These are phyloP conservation scores for Serripes groenlandicus DNA, from an alignment of 2,888 invertebrate genomes.

Conservation along the genomic window DNA sequence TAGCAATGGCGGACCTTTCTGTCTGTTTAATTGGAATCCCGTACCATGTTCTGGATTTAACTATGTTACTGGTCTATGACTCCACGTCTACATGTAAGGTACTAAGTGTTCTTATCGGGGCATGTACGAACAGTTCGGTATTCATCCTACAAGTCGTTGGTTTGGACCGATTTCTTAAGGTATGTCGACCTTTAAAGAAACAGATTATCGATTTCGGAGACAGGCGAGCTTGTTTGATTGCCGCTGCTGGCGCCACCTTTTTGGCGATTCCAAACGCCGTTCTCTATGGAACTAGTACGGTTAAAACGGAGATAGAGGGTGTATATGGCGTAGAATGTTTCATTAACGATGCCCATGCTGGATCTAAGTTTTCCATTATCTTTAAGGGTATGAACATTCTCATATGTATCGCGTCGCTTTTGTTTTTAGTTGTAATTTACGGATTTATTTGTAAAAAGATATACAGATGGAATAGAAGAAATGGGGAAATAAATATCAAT, in stretches of 20 bases:
- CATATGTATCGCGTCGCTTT: slow-evolving; percentile 59
- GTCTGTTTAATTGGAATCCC: slow-evolving; percentile 65
- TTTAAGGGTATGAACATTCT: slow-evolving; percentile 68
- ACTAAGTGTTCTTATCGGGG: slow-evolving; percentile 54
- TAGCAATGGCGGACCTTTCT: slow-evolving; percentile 59
- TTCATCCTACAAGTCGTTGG: slow-evolving; percentile 64
- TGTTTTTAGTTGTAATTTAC: slow-evolving; percentile 70
- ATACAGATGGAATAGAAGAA: slow-evolving; percentile 38
- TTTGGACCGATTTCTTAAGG: slow-evolving; percentile 71
- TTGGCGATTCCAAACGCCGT: slow-evolving; percentile 69
- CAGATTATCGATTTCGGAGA: slow-evolving; percentile 69
- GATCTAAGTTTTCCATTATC: slow-evolving; percentile 56
- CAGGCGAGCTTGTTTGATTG: slow-evolving; percentile 63
- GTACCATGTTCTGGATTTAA: slow-evolving; percentile 63
- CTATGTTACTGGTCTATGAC: too few relatives aligned
- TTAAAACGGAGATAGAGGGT: slow-evolving; percentile 45
- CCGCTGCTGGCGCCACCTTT: slow-evolving; percentile 52
- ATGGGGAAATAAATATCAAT: slow-evolving; percentile 31
- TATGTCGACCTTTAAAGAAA: slow-evolving; percentile 72
- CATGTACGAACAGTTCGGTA: slow-evolving; percentile 53
- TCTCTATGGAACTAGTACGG: slow-evolving; percentile 72
- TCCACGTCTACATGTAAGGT: slow-evolving; percentile 41
- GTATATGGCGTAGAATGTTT: slow-evolving; percentile 72
- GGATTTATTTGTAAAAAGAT: slow-evolving; percentile 65
- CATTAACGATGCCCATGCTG: slow-evolving; percentile 63